These are phyloP conservation scores for Oreochromis spilurus DNA, from an alignment of 2,113 vertebrate species.

Conservation along the genomic window DNA sequence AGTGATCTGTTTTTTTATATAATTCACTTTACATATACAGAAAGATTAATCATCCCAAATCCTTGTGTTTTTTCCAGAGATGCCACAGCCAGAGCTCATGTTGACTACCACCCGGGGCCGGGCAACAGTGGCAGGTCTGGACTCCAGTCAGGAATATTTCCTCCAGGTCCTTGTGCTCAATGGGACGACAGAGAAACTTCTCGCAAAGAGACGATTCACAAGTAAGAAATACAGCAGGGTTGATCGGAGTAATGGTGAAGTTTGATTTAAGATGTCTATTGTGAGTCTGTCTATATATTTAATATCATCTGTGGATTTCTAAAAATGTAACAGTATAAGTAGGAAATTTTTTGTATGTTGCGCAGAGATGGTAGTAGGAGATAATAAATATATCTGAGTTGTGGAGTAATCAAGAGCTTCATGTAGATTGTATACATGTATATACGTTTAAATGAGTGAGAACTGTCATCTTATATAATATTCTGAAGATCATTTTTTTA, in stretches of 20 bases:
- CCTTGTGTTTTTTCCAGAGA: conserved; percentile 63
- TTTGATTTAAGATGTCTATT: not conserved
- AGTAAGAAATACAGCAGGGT: conserved; percentile 74
- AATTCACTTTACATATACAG: not conserved
- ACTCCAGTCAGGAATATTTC: conserved; percentile 82
- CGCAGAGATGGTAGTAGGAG: not conserved
- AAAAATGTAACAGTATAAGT: not conserved
- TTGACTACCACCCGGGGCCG: conserved; percentile 86
- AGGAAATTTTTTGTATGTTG: not conserved
- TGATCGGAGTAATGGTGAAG: not conserved
- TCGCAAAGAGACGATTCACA: conserved; percentile 86
- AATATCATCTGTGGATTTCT: not conserved
- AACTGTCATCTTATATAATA: not conserved
- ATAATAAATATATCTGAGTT: not conserved
- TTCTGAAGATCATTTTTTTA: not conserved
- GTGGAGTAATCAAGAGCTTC: not conserved
- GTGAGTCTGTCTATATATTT: not conserved
- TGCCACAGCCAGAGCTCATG: conserved; percentile 88
- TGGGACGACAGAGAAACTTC: conserved; percentile 77
- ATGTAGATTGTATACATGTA: not conserved
- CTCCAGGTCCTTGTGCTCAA: conserved; percentile 84
- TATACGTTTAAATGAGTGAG: not conserved
- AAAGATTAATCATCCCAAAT: not conserved
- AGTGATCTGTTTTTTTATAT: not conserved
- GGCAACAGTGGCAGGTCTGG: conserved; percentile 85